Conservation (phyloP, 37 sponge, comb jelly and placozoan genomes). For the Aplysina aerophoba region DNA sequence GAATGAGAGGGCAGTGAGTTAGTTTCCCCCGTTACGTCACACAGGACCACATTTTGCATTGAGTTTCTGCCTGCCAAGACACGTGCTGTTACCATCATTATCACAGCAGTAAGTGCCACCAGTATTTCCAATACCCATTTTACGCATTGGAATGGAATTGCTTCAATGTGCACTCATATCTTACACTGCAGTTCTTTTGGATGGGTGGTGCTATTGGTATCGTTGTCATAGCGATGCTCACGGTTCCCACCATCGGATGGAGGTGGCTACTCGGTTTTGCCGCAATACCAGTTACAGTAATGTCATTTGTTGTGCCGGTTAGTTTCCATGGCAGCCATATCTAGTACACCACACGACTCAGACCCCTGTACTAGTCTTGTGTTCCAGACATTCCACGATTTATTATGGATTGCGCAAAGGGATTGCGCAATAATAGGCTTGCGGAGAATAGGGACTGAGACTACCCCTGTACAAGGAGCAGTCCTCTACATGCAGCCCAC, state of each 20-base stretch:
- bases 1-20: too few relatives aligned
- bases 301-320: conserved; percentile 54
- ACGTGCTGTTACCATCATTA: conserved; percentile 40
- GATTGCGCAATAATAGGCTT: too few relatives aligned
- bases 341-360: too few relatives aligned
- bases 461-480: too few relatives aligned
- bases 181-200: conserved; percentile 44
- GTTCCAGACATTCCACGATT: too few relatives aligned
- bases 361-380: too few relatives aligned
- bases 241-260: conserved; percentile 8
- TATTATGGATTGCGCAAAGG: too few relatives aligned
- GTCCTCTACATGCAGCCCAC: too few relatives aligned
- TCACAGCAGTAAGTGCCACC: background rate
- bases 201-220: conserved; percentile 54
- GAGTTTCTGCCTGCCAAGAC: conserved; percentile 68
- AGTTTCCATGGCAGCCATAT: background rate
- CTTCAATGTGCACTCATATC: too few relatives aligned
- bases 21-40: background rate
- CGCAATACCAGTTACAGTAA: conserved; percentile 39
- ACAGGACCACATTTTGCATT: conserved; percentile 58
- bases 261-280: conserved; percentile 37
- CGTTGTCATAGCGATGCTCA: conserved; percentile 52
- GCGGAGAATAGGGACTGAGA: too few relatives aligned
- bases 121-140: too few relatives aligned
- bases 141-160: too few relatives aligned